Base-by-base conservation (phyloP, 2,797 vertebrate species). In the Pseudochromis fuscus region DNA sequence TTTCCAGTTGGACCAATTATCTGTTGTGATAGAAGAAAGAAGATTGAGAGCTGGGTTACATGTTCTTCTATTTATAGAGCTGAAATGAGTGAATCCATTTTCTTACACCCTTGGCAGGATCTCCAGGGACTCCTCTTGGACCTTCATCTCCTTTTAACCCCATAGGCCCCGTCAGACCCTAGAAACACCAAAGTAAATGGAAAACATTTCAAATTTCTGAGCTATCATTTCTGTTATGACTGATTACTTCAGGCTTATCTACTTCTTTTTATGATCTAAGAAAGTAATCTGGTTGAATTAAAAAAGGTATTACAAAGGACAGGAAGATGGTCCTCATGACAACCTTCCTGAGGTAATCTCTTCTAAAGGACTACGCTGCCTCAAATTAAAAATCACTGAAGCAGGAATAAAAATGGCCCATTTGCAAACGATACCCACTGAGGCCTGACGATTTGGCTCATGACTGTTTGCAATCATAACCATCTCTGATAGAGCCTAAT, bases 61-160 rank as follows among this genome's bases (percentile, higher is more conserved):
- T 38, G 2, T 40, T 13, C 0, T 48, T 57, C 15, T 24, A 31
- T 63, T 68, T 46, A 27, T 51, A 8, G 13, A 40, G 25, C 67
- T 50, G 27, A 65, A 68, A 67, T 19, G 4, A 48, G 45, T 44
- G 40, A 19, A 12, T 35, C 3, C 1, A 42, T 66, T 51, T 62
- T 68, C 88, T 95, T 95, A 96, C 95, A 84, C 96, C 96, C 92
- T 93, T 93, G 19, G 95, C 95, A 67, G 96, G 95, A 72, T 95
- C 95, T 75, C 95, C 95, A 33, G 96, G 95, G 52, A 73, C 62
- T 79, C 95, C 96, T 65, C 88, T 92, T 2, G 71, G 90, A 23
- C 96, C 96, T 86, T 94, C 91, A 11, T 95, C 93, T 78, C 96
- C 96, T 84, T 97, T 97, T 21, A 88, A 87, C 33, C 96, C 96